Evolutionary conservation across 2,888 invertebrate species (phyloP), one percentile per base, ranked within the genome.

Genomic region (Leptinotarsa tumamoca): DNA sequence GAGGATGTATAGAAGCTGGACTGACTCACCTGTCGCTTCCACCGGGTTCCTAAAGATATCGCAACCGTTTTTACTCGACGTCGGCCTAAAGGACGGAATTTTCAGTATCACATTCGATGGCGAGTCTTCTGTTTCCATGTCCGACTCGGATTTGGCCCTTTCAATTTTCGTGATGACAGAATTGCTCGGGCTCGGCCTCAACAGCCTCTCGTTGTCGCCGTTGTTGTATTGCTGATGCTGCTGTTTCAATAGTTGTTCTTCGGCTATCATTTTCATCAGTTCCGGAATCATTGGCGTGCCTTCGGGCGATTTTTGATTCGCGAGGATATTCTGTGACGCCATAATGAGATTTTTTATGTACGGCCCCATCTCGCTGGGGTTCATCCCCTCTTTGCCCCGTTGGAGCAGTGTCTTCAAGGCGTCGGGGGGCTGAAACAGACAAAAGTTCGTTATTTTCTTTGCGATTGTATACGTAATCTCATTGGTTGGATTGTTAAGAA

Each of bases 81-180:
- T 85, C 83, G 96, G 95, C 89, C 93, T 94, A 90, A 95, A 96
- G 92, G 96, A 96, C 91, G 97, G 97, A 92, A 97, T 96, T 91
- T 95, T 96, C 86, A 97, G 93, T 90, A 96, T 96, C 89, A 95
- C 94, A 84, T 92, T 92, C 75, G 92, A 91, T 71, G 93, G 91
- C 77, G 91, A 90, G 79, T 94, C 93, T 23, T 88, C 87, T 77
- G 89, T 85, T 82, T 89, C 87, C 87, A 88, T 87, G 82, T 89
- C 87, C 72, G 88, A 86, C 81, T 87, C 86, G 75, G 88, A 86
- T 82, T 85, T 81, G 82, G 82, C 81, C 72, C 87, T 87, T 76
- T 87, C 87, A 71, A 84, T 81, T 82, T 86, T 87, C 78, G 84
- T 82, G 68, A 86, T 86, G 61, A 88, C 88, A 56, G 89, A 89